A percentile compares a stretch with the other conserved stretches of the same genome.
Conservation (phyloP, 2,888 invertebrate species). For the Mesochorus sp. region DNA sequence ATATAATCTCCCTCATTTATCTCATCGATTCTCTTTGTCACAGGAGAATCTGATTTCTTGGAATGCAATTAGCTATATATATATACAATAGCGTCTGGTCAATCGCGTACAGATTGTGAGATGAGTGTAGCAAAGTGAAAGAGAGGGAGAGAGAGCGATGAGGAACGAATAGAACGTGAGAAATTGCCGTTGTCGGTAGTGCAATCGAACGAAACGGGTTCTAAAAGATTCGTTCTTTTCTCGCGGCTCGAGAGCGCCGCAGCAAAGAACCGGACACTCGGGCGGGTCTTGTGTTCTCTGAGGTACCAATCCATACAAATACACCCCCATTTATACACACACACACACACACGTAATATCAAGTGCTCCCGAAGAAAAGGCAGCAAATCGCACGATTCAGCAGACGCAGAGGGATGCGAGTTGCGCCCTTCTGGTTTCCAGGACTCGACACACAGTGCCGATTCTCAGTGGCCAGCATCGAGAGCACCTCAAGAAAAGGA, state of each 20-base stretch:
- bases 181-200: slow-evolving; percentile 49
- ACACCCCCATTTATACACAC: background rate
- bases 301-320: background rate
- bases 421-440: background rate
- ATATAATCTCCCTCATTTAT: too few relatives aligned
- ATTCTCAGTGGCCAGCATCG: slow-evolving; percentile 12
- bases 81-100: slow-evolving; percentile 40
- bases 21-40: background rate
- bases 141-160: background rate
- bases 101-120: slow-evolving; percentile 34
- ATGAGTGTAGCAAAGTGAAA: background rate
- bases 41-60: slow-evolving; percentile 35
- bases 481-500: slow-evolving; percentile 49
- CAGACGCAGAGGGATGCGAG: background rate
- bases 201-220: slow-evolving; percentile 59
- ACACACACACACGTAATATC: background rate
- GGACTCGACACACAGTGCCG: background rate
- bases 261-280: slow-evolving; percentile 52
- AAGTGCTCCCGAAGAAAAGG: background rate
- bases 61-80: slow-evolving; percentile 58
- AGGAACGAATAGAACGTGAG: slow-evolving; percentile 53
- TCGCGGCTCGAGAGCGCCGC: slow-evolving; percentile 27
- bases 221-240: slow-evolving; percentile 57
- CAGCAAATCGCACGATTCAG: background rate
- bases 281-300: slow-evolving; percentile 21